A percentile compares a stretch with the other conserved stretches of the same genome.
Evolutionary conservation across 2,797 vertebrate genomes (phyloP).

Genomic region (Urocyon cinereoargenteus): DNA sequence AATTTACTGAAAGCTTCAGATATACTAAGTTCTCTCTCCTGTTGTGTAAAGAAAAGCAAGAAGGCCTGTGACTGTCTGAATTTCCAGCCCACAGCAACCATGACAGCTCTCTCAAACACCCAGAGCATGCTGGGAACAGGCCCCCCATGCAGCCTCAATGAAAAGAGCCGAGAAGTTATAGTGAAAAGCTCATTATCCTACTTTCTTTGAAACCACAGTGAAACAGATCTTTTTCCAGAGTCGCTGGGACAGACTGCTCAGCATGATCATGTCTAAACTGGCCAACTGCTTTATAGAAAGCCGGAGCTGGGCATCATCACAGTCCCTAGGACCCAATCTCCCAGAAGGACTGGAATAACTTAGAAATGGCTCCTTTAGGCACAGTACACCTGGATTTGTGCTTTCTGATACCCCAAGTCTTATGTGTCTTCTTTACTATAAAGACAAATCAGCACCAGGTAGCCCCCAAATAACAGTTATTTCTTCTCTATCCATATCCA

Average conservation of each 20-base stretch:
- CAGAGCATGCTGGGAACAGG: constrained; percentile 21
- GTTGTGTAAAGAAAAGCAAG: neutral
- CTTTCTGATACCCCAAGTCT: neutral
- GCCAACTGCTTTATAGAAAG: neutral
- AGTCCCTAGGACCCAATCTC: neutral
- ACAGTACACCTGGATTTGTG: neutral
- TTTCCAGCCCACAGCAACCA: constrained; percentile 1
- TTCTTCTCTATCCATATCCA: neutral
- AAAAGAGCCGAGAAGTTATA: constrained; percentile 20
- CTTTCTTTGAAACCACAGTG: constrained; percentile 27
- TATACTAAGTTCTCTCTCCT: neutral
- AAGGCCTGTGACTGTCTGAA: neutral
- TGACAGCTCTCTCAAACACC: neutral
- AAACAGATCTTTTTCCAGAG: constrained; percentile 36
- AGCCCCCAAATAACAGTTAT: neutral
- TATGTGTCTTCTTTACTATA: neutral
- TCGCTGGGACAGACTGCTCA: neutral
- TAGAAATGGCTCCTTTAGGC: neutral
- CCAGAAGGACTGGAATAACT: neutral
- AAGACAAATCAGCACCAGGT: neutral
- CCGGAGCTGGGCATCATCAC: neutral
- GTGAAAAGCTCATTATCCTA: constrained; percentile 64
- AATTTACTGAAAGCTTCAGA: constrained; percentile 33
- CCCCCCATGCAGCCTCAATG: neutral
- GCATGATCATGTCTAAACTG: neutral